Conservation (phyloP, 2,888 invertebrate species). For the Leucophenga maculata region DNA sequence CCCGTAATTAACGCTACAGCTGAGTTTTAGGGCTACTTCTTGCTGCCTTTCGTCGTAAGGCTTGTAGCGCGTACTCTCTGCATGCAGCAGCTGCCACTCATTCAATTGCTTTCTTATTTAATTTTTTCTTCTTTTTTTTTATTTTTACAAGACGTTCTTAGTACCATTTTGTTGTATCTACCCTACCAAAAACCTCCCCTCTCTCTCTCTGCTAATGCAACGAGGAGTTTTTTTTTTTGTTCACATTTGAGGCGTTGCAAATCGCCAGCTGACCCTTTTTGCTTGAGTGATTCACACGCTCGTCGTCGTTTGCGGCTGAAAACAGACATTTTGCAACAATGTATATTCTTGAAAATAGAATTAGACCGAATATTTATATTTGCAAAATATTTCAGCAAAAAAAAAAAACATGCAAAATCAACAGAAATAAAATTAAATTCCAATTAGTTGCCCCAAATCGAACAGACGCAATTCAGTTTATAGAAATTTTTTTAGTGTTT, state of each 20-base stretch:
- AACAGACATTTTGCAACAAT: background rate
- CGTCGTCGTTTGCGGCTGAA: background rate
- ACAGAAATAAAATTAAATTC: too few species aligned
- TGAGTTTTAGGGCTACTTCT: too few species aligned
- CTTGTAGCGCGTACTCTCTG: too few species aligned
- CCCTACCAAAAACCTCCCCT: too few species aligned
- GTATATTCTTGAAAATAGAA: background rate
- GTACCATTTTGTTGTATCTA: conserved; percentile 37
- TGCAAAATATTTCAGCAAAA: background rate
- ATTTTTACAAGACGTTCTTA: background rate
- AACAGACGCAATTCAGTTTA: too few species aligned
- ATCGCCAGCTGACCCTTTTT: conserved; percentile 28
- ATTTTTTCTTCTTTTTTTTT: background rate
- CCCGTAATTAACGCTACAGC: background rate
- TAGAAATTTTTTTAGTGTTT: too few species aligned
- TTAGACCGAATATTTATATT: background rate
- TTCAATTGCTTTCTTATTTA: background rate
- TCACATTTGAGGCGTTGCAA: conserved; percentile 30
- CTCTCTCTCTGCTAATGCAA: conserved; percentile 30
- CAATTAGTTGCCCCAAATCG: too few species aligned
- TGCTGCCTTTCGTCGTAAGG: background rate
- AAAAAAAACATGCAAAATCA: too few species aligned
- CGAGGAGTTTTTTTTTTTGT: background rate
- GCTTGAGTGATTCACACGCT: background rate
- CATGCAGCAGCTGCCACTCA: background rate